Evolutionary conservation across 2,113 vertebrate species (phyloP).

Genomic region (Dasyornis broadbenti): DNA sequence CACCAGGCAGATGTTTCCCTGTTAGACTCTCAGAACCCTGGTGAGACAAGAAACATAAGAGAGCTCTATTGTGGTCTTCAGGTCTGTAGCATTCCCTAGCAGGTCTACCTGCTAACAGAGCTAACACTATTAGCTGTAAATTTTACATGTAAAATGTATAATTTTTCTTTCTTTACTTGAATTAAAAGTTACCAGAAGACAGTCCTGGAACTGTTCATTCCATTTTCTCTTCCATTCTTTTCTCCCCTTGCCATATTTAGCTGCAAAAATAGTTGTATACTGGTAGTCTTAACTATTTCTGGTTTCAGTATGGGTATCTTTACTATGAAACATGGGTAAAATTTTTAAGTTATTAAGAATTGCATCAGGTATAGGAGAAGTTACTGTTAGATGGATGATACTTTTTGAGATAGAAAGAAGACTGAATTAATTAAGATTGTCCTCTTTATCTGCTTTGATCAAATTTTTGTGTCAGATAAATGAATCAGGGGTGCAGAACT

Average conservation of each 20-base stretch:
- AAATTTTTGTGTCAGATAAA: background rate
- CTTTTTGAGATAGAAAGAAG: background rate
- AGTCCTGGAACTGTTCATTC: background rate
- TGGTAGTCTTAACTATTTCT: background rate
- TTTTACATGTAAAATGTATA: background rate
- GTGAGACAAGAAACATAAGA: background rate
- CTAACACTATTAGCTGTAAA: background rate
- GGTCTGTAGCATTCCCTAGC: background rate
- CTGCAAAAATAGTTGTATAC: background rate
- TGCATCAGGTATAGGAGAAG: background rate
- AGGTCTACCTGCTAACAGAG: background rate
- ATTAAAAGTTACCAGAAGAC: background rate
- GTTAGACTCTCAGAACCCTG: background rate
- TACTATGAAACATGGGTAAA: background rate
- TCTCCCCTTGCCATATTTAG: background rate
- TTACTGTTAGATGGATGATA: background rate
- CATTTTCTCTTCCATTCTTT: background rate
- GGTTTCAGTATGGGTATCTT: background rate
- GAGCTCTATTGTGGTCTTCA: background rate
- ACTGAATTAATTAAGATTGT: background rate
- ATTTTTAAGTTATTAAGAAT: background rate
- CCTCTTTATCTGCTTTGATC: background rate
- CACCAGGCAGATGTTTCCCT: background rate
- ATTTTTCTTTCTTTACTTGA: background rate
- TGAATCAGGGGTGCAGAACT: background rate